phyloP scores from a whole-genome alignment of 2,888 invertebrate species.

The Idaea biselata region DNA sequence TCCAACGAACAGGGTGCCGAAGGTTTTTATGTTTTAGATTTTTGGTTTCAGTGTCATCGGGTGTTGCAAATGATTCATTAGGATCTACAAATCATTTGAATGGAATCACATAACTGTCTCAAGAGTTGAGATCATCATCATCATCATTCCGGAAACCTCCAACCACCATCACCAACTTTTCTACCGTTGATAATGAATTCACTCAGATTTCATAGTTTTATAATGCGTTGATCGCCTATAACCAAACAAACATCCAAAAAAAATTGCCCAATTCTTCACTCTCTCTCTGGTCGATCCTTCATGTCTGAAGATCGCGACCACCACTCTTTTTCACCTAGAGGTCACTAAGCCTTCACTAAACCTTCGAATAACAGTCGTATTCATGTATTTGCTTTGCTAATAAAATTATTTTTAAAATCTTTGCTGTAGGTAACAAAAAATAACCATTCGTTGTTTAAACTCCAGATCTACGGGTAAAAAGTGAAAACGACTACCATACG shows the following conservation, averaged over 20 bases:
- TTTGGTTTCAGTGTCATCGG: neutral
- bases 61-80: neutral
- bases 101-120: neutral
- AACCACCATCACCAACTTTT: neutral
- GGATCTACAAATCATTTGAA: no score
- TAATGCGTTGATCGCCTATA: no score
- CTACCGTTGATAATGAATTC: no score
- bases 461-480: constrained; percentile 89
- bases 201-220: no score
- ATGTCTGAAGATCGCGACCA: no score
- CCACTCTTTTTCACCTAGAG: neutral
- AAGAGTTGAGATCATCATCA: neutral
- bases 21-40: constrained; percentile 44
- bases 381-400: neutral
- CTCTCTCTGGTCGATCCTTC: no score
- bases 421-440: neutral
- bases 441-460: constrained; percentile 25
- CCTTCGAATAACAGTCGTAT: neutral
- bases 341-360: neutral
- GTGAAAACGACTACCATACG: constrained; percentile 80
- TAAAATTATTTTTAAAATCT: neutral
- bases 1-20: constrained; percentile 77
- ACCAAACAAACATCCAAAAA: no score
- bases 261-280: no score
- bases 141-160: neutral